Evolutionary conservation across 2,113 vertebrate species (phyloP).

Genomic region (Odontophorus gujanensis): DNA sequence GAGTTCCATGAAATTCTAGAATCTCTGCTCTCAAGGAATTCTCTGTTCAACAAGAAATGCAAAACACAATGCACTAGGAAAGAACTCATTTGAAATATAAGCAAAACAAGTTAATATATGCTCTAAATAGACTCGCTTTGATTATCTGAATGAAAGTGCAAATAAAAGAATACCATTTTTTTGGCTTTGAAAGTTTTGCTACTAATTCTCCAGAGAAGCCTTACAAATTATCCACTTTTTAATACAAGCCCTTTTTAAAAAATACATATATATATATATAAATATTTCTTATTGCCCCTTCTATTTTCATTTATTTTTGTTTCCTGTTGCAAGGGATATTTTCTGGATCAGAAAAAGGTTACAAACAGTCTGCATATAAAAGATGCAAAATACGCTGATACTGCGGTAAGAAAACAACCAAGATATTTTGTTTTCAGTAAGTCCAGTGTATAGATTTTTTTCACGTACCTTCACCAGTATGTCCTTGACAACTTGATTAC

Average conservation of each 20-base stretch:
- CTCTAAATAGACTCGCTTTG: background rate
- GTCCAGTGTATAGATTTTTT: background rate
- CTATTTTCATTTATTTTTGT: background rate
- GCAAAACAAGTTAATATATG: background rate
- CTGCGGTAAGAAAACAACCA: background rate
- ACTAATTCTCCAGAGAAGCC: background rate
- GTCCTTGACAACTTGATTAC: conserved; percentile 94
- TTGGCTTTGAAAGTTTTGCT: background rate
- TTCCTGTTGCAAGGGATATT: background rate
- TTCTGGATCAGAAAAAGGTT: background rate
- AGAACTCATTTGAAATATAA: background rate
- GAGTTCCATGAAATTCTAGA: background rate
- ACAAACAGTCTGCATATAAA: background rate
- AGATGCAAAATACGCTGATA: background rate
- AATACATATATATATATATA: background rate
- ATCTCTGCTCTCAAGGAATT: background rate
- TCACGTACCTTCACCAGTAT: conserved; percentile 93
- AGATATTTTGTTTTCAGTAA: background rate
- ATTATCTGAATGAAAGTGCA: background rate
- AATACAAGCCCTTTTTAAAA: background rate
- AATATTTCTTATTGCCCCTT: background rate
- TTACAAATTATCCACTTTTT: background rate
- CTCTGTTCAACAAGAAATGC: background rate
- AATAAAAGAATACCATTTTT: background rate
- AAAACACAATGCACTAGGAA: background rate